phyloP scores from a whole-genome alignment of 2,888 invertebrate species.

The Dasysyrphus tricinctus region DNA sequence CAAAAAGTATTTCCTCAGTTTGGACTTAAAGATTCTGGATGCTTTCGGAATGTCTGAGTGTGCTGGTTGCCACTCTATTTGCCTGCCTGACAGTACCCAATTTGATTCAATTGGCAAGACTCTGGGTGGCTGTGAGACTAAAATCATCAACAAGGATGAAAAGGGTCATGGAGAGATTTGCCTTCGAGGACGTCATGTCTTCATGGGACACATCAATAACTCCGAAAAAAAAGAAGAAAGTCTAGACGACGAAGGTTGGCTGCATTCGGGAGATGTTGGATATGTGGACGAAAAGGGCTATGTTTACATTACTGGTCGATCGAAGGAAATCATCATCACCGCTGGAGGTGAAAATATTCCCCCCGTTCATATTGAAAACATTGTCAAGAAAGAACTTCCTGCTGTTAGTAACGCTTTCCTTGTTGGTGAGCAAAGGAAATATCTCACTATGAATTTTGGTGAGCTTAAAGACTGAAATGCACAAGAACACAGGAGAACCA shows the following conservation, averaged over 20 bases:
- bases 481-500: conserved; percentile 89
- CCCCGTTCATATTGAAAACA: conserved; percentile 94
- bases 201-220: conserved; percentile 93
- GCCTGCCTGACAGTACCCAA: conserved; percentile 84
- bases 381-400: conserved; percentile 89
- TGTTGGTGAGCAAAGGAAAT: conserved; percentile 94
- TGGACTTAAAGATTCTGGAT: conserved; percentile 93
- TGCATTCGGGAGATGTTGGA: conserved; percentile 95
- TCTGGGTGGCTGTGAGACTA: conserved; percentile 88
- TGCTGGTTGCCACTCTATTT: conserved; percentile 89
- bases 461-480: conserved; percentile 92
- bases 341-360: conserved; percentile 97
- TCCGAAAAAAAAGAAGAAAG: conserved; percentile 90
- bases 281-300: conserved; percentile 89
- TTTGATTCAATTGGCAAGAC: conserved; percentile 90
- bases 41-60: conserved; percentile 96
- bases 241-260: conserved; percentile 92
- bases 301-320: conserved; percentile 90
- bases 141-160: conserved; percentile 88
- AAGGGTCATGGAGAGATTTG: conserved; percentile 93
- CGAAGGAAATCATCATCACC: conserved; percentile 94
- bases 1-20: conserved; percentile 93
- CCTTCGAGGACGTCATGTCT: conserved; percentile 93
- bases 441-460: conserved; percentile 92
- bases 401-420: conserved; percentile 92